Evolutionary conservation across 1,140 invertebrate species (phyloP).

Genomic region (Calycopis cecrops): DNA sequence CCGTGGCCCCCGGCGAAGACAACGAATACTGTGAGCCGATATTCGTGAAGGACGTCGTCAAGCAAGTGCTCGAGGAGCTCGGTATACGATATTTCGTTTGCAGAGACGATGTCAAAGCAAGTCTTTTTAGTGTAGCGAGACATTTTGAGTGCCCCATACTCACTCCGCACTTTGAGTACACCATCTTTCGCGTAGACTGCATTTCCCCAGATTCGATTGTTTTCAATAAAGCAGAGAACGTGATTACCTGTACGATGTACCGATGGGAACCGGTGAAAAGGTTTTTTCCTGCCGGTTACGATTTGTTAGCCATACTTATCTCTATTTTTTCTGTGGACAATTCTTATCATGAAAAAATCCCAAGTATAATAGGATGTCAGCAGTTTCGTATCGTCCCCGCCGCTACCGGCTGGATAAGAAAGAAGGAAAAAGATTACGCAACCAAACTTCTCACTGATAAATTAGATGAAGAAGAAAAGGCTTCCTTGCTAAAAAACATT

Average conservation of each 20-base stretch:
- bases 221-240: background rate
- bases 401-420: background rate
- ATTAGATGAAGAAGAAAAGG: background rate
- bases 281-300: background rate
- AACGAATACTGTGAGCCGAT: conserved; percentile 26
- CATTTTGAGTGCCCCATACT: conserved; percentile 28
- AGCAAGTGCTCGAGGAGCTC: conserved; percentile 30
- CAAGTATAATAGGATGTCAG: background rate
- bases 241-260: background rate
- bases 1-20: conserved; percentile 14
- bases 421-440: background rate
- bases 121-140: conserved; percentile 25
- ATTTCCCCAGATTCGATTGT: conserved; percentile 18
- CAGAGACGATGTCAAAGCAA: conserved; percentile 23
- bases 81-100: conserved; percentile 28
- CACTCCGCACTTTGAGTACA: conserved; percentile 29
- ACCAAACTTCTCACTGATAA: background rate
- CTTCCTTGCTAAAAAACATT: background rate
- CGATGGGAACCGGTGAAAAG: background rate
- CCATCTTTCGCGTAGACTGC: conserved; percentile 26
- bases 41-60: conserved; percentile 29
- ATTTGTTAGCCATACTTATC: background rate
- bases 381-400: background rate
- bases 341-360: background rate
- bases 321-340: background rate